Percentiles rank a stretch among this genome's conserved stretches.
Conservation (phyloP, 1,140 invertebrate species). For the Cyclargus thomasi region DNA sequence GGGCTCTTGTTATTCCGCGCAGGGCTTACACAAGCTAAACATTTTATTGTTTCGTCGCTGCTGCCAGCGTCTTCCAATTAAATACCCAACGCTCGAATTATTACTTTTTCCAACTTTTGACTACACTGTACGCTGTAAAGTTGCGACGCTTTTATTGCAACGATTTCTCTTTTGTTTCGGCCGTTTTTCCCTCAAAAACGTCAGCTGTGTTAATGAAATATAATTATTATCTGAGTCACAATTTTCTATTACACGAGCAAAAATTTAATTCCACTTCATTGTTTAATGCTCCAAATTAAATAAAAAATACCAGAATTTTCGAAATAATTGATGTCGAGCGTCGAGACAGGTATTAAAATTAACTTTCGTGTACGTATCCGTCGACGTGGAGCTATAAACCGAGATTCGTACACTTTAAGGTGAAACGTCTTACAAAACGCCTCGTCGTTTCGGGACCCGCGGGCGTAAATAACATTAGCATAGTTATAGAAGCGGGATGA, state of each 20-base stretch:
- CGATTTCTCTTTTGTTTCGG: neutral
- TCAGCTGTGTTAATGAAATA: neutral
- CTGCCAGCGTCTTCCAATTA: conserved; percentile 34
- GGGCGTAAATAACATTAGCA: conserved; percentile 73
- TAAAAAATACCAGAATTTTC: conserved; percentile 4
- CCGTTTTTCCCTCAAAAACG: neutral
- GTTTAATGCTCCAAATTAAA: conserved; percentile 10
- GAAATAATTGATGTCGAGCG: neutral
- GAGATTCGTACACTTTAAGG: conserved; percentile 34
- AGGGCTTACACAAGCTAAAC: conserved; percentile 40
- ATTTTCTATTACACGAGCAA: too few relatives aligned
- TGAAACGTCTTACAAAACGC: conserved; percentile 41
- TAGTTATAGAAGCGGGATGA: conserved; percentile 73
- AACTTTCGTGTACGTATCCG: neutral
- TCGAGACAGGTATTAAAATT: neutral
- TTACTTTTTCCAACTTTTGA: neutral
- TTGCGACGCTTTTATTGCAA: neutral
- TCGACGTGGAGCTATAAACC: neutral
- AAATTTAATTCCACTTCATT: neutral
- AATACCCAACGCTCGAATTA: conserved; percentile 15
- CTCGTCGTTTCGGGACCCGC: conserved; percentile 58
- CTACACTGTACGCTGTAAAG: neutral
- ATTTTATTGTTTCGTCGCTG: conserved; percentile 43
- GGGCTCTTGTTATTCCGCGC: conserved; percentile 48
- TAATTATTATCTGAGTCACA: too few relatives aligned